Base-by-base conservation (phyloP, 2,888 invertebrate species). In the Eustalomyia histrio region DNA sequence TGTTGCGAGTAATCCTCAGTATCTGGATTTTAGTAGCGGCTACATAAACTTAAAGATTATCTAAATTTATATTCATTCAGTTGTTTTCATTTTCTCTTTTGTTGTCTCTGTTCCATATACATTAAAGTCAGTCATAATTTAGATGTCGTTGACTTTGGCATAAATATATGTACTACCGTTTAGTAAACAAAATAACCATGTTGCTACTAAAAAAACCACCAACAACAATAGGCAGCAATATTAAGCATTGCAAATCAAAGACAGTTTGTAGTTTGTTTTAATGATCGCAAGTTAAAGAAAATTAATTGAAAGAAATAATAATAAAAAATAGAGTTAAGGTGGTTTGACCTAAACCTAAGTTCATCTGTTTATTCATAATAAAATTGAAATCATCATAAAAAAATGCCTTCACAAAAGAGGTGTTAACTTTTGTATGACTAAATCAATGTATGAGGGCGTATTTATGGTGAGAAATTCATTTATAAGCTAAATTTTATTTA, bases 361-460 rank as follows among this genome's bases (percentile, higher is more conserved):
- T 14, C 12, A 1, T 4, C 12, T 3, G 39, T 14, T 12, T 12
- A 39, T 39, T 39, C 39, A 14, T 12, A 12, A 2, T 12, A 12
- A 39, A 39, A 39, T 6, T 6, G 2, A 14, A 3, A 39, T 39
- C 39, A 12, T 39, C 2, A 39, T 39, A 10, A 39, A 14, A 14
- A 39, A 39, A 39, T 39, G 12, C 12, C 39, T 29, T 29, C 7
- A 29, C 3, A 29, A 39, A 39, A 39, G 39, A 39, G 14, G 10
- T 39, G 10, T 39, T 4, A 39, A 39, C 39, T 29, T 29, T 29
- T 29, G 29, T 6, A 29, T 29, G 29, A 64, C 76, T 58, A 53
- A 69, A 69, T 76, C 57, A 63, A 76, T 39, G 69, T 17, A 63
- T 68, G 78, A 63, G 67, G 78, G 71, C 72, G 72, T 67, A 50